Conservation (phyloP, 2,888 invertebrate genomes). For the Athalia circularis region DNA sequence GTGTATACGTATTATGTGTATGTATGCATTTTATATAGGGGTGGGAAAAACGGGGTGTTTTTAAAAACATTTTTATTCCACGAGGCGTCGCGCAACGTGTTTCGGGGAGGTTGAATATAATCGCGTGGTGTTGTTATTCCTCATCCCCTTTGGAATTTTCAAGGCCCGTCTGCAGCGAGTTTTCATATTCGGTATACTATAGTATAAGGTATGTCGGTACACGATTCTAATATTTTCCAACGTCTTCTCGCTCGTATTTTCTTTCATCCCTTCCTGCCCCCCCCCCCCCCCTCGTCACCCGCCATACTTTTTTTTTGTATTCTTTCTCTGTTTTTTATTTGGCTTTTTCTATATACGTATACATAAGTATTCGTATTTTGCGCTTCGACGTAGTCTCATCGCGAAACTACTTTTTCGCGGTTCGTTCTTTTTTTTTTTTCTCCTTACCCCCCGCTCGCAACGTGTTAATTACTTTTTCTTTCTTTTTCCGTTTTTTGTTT, state of each 20-base stretch:
- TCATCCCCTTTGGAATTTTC: no score
- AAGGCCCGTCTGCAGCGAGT: no score
- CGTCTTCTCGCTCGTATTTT: background rate
- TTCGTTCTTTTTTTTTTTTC: constrained; percentile 61
- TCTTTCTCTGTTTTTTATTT: no score
- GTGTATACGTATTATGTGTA: background rate
- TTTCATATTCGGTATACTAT: no score
- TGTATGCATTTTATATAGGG: background rate
- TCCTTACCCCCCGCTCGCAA: constrained; percentile 63
- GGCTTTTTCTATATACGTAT: no score
- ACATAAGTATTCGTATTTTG: no score
- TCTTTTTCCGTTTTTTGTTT: background rate
- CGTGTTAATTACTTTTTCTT: constrained; percentile 69
- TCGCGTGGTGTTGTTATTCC: constrained; percentile 2
- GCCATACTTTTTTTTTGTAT: background rate
- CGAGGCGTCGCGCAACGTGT: background rate
- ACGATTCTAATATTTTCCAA: no score
- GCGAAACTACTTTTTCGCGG: constrained; percentile 13
- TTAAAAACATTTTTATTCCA: background rate
- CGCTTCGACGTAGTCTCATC: no score
- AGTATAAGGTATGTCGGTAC: no score
- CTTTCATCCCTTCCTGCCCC: constrained; percentile 44
- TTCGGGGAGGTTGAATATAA: constrained; percentile 33
- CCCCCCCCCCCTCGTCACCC: constrained; percentile 49
- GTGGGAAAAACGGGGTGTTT: background rate